Evolutionary conservation across 2,113 vertebrate genomes (phyloP).

Genomic region (pig (Sus scrofa)): T2T-Sscrofa CM000813.6:152446001-152446500

Average conservation of each 20-base stretch:
- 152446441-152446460: constrained; percentile 22
- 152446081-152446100: constrained; percentile 90
- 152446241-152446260: constrained; percentile 85
- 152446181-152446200: constrained; percentile 92
- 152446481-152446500: constrained; percentile 26
- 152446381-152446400: constrained; percentile 27
- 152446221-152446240: constrained; percentile 86
- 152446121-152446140: constrained; percentile 89
- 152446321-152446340: neutral
- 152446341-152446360: neutral
- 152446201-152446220: constrained; percentile 90
- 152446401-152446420: neutral
- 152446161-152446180: constrained; percentile 92
- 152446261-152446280: constrained; percentile 85
- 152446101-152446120: constrained; percentile 90
- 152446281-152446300: constrained; percentile 82
- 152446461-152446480: neutral
- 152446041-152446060: constrained; percentile 89
- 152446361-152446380: neutral
- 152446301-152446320: constrained; percentile 65
- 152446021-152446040: constrained; percentile 75
- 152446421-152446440: constrained; percentile 26
- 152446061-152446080: constrained; percentile 91
- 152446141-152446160: constrained; percentile 90
- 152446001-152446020: neutral